A percentile compares a stretch with the other conserved stretches of the same genome.
phyloP scores from a whole-genome alignment of 2,113 vertebrate species.

The Chamaea fasciata region DNA sequence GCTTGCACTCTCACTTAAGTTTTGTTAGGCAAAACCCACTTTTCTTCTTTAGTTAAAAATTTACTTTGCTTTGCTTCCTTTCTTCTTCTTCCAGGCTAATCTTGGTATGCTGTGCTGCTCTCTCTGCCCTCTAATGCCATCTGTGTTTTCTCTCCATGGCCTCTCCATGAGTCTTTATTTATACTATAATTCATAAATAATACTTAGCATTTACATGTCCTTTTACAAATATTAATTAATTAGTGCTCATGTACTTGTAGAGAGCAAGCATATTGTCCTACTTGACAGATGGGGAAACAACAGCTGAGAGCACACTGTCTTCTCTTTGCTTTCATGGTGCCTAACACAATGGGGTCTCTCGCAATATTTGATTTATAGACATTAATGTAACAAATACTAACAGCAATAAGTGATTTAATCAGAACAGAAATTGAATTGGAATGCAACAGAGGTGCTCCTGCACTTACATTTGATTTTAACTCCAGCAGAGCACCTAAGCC shows the following conservation, averaged over 20 bases:
- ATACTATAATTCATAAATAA: constrained; percentile 34
- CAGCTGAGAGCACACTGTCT: background rate
- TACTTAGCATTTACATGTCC: constrained; percentile 19
- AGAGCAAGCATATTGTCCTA: constrained; percentile 2
- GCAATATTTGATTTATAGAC: background rate
- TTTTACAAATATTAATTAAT: constrained; percentile 54
- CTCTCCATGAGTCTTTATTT: background rate
- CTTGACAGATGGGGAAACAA: constrained; percentile 30
- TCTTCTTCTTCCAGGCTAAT: background rate
- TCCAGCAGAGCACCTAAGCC: background rate
- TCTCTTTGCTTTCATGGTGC: background rate
- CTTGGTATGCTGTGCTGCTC: background rate
- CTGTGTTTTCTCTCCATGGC: background rate
- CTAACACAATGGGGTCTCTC: background rate
- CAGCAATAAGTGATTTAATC: background rate
- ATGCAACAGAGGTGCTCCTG: background rate
- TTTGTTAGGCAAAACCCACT: background rate
- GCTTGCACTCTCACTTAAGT: background rate
- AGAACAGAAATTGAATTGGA: background rate
- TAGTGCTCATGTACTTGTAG: background rate
- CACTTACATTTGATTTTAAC: background rate
- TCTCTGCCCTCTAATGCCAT: background rate
- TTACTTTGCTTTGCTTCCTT: background rate
- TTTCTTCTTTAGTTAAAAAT: background rate
- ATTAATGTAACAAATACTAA: background rate